Base-by-base conservation (phyloP, 1,140 invertebrate species). In the Anastrepha obliqua region DNA sequence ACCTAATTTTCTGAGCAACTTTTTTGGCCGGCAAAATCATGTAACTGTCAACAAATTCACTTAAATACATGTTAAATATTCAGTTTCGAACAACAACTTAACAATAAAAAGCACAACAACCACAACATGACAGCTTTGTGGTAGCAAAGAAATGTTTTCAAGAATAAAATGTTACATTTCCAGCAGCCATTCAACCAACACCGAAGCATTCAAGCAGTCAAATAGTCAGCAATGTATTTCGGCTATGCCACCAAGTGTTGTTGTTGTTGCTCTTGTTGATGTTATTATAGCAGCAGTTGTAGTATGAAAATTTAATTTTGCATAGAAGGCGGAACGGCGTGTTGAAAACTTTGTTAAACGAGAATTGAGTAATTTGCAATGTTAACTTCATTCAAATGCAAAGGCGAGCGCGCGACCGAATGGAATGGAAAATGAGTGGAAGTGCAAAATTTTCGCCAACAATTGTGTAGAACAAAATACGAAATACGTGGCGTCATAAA, bases 351-450 rank as follows among this genome's bases (percentile, higher is more conserved):
- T 81, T 81, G 74, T 55, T 81, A 81, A 81, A 81, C 47, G 47
- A 51, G 74, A 81, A 81, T 81, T 81, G 74, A 81, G 74, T 81
- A 81, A 81, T 81, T 81, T 81, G 74, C 74, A 47, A 81, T 58
- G 74, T 81, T 81, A 81, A 81, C 74, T 81, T 81, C 55, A 58
- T 81, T 81, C 44, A 42, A 51, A 62, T 62, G 60, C n/a, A n/a
- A 74, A 74, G 20, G n/a, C 74, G 74, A 81, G 29, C 44, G 47
- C 44, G 29, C 29, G 64, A 74, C 42, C n/a, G 47, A 81, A 81
- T 81, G 74, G 74, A 55, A 81, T 81, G n/a, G 74, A 55, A 81
- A 55, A 81, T 81, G 17, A 81, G 74, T 55, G 47, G 74, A 81
- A 29, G 74, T 0, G n/a, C 2, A 29, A 81, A 58, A 78, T 51